Evolutionary conservation across 1,140 invertebrate species (phyloP).

Genomic region (Scaptodrosophila lebanonensis): DNA sequence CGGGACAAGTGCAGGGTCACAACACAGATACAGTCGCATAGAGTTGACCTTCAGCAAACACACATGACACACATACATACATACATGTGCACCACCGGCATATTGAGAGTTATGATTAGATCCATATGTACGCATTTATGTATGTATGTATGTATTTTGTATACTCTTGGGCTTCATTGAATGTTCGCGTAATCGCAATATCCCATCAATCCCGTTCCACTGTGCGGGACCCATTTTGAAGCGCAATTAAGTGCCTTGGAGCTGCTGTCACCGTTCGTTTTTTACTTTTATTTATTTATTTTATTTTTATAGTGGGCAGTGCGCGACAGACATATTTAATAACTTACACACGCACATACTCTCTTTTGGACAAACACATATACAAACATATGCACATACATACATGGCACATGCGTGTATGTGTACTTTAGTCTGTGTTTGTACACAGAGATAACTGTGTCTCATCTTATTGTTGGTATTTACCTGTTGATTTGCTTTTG

Average conservation of each 20-base stretch:
- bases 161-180: too few species aligned
- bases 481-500: too few species aligned
- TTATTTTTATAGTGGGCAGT: conserved; percentile 11
- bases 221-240: conserved; percentile 21
- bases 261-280: conserved; percentile 3
- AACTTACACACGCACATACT: conserved; percentile 7
- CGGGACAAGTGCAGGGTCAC: conserved; percentile 66
- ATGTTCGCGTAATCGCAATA: conserved; percentile 1
- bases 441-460: too few species aligned
- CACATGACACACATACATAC: conserved; percentile 14
- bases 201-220: conserved; percentile 4
- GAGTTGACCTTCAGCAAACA: too few species aligned
- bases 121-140: conserved; percentile 7
- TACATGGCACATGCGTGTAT: too few species aligned
- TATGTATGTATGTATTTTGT: too few species aligned
- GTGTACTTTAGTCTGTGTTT: too few species aligned
- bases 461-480: too few species aligned
- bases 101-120: conserved; percentile 28
- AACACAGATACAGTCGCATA: conserved; percentile 5
- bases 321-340: conserved; percentile 61
- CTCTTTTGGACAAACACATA: too few species aligned
- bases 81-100: conserved; percentile 34
- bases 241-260: conserved; percentile 33
- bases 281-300: background rate
- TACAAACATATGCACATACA: too few species aligned